Evolutionary conservation across 2,797 vertebrate species (phyloP).

Genomic region (Masticophis lateralis): DNA sequence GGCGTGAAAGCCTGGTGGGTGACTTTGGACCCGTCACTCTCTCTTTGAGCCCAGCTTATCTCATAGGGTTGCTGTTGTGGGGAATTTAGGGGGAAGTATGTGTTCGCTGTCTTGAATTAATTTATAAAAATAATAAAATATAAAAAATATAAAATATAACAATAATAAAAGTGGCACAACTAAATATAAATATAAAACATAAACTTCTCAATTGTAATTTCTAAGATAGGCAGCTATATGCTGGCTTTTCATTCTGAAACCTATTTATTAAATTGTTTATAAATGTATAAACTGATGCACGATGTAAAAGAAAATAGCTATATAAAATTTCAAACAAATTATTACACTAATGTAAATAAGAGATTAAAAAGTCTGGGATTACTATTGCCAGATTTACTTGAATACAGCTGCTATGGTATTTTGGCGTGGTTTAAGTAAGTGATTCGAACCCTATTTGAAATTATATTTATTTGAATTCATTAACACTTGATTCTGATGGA

Average conservation of each 20-base stretch:
- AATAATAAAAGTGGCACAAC: neutral
- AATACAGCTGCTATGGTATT: neutral
- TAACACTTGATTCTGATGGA: neutral
- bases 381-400: neutral
- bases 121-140: neutral
- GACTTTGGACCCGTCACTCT: neutral
- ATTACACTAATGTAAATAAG: neutral
- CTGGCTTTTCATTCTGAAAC: neutral
- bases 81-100: neutral
- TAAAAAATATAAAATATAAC: neutral
- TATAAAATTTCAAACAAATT: neutral
- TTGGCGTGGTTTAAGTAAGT: neutral
- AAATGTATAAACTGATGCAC: neutral
- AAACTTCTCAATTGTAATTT: neutral
- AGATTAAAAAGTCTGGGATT: neutral
- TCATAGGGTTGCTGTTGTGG: neutral
- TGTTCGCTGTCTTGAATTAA: neutral
- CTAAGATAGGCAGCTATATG: neutral
- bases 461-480: neutral
- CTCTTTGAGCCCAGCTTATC: neutral
- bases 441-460: neutral
- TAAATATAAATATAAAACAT: neutral
- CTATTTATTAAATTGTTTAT: neutral
- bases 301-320: neutral
- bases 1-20: neutral